Percentiles rank a stretch among this genome's conserved stretches.
Conservation (phyloP, 2,113 vertebrate species). For the Macrotis lagotis region DNA sequence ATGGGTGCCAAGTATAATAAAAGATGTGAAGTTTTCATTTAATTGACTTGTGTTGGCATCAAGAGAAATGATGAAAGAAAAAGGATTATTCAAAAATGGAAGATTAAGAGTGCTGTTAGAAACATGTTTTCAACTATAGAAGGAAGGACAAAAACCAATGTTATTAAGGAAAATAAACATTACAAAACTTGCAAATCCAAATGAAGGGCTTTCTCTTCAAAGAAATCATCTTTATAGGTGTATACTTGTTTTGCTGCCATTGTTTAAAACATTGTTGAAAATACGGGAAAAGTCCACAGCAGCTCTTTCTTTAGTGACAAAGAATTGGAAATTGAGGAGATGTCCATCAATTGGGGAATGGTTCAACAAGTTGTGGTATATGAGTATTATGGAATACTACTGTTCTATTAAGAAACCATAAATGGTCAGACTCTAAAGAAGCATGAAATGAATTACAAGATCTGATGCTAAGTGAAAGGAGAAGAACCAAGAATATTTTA, state of each 20-base stretch:
- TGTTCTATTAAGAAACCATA: too few relatives aligned
- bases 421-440: too few relatives aligned
- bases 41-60: background rate
- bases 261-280: constrained; percentile 5
- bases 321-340: too few relatives aligned
- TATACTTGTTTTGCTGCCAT: background rate
- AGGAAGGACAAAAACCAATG: background rate
- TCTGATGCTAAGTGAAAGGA: too few relatives aligned
- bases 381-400: too few relatives aligned
- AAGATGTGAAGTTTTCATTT: background rate
- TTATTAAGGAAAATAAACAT: background rate
- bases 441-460: too few relatives aligned
- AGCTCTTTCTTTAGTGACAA: too few relatives aligned
- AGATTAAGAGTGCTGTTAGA: background rate
- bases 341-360: too few relatives aligned
- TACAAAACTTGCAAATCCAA: background rate
- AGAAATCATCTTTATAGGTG: background rate
- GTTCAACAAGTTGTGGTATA: too few relatives aligned
- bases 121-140: background rate
- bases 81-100: background rate
- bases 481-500: too few relatives aligned
- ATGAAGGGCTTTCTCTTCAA: background rate
- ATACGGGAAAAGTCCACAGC: too few relatives aligned
- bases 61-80: background rate
- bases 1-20: background rate